Base-by-base conservation (phyloP, 2,113 vertebrate genomes). In the Electrona antarctica region DNA sequence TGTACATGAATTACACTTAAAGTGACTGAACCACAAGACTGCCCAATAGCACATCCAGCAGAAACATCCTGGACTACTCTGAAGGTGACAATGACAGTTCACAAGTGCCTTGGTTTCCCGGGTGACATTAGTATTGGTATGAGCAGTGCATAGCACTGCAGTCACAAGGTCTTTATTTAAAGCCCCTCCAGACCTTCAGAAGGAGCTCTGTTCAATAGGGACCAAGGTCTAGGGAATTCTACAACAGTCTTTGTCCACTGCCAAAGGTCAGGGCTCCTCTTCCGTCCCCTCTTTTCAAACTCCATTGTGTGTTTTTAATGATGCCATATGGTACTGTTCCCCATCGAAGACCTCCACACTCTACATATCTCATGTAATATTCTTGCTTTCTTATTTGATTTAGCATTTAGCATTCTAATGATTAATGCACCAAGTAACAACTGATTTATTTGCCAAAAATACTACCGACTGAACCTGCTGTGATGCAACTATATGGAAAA, bases 211-310 rank as follows among this genome's bases (percentile, higher is more conserved):
- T 84, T 91, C 84, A 90, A 79, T 88, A 72, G 77, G 21, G 14
- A 77, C 71, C 72, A 69, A 47, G 81, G 80, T 82, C 81, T 79
- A 76, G 74, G 76, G 73, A 81, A 71, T 29, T 14, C 49, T 49
- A 33, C 61, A 63, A 77, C 51, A 74, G 50, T 54, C 86, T 88
- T 87, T 77, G 86, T 79, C 81, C 58, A 71, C 70, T 75, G 74
- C 73, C 87, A 89, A 87, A 91, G 88, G 85, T 91, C 87, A 86
- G 76, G 58, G 54, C 64, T 76, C 84, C 87, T 85, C 71, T 77
- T 69, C 73, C 2, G 1, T 67, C 85, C 68, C 45, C 59, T 71
- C 79, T 73, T 71, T 67, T 81, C 61, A 73, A 63, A 79, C 59
- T 62, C 70, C 52, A 71, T 56, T 77, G 71, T 75, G 73, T 72